Percentiles rank a stretch among this genome's conserved stretches.
Evolutionary conservation across 1,140 invertebrate species (phyloP).

Genomic region (Philotrypesis tridentata): DNA sequence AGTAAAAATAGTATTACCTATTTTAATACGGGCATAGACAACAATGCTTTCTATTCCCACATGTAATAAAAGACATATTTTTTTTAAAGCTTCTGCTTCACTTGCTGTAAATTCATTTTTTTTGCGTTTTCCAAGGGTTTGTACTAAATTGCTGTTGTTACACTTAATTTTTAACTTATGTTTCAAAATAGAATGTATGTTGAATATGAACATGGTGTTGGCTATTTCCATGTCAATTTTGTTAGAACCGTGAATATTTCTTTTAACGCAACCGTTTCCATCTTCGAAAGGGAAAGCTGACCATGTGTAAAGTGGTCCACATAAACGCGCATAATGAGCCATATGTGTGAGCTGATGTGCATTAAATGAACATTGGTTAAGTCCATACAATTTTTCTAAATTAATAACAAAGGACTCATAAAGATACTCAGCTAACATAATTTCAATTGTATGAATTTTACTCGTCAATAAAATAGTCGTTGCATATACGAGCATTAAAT

Average conservation of each 20-base stretch:
- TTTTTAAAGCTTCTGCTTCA: not conserved
- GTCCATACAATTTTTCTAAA: constrained; percentile 19
- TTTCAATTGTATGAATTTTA: not conserved
- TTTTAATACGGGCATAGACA: constrained; percentile 10
- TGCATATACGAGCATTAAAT: not conserved
- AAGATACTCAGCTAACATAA: not conserved
- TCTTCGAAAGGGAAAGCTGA: constrained; percentile 37
- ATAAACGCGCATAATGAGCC: not conserved
- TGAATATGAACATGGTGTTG: constrained; percentile 36
- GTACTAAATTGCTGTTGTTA: not conserved
- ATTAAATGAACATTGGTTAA: constrained; percentile 15
- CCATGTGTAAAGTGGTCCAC: constrained; percentile 18
- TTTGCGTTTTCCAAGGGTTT: not conserved
- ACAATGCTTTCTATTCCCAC: not conserved
- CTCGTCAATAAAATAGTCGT: not conserved
- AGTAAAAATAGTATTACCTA: constrained; percentile 29
- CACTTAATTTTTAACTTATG: constrained; percentile 2
- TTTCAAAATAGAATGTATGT: constrained; percentile 30
- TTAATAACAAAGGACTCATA: constrained; percentile 4
- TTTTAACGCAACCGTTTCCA: constrained; percentile 18
- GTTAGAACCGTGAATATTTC: constrained; percentile 32
- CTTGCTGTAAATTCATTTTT: not conserved
- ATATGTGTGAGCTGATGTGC: constrained; percentile 21
- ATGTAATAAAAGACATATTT: not conserved
- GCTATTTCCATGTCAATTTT: constrained; percentile 44